phyloP scores from a whole-genome alignment of 2,888 invertebrate species.

The Cheilosia impressa region DNA sequence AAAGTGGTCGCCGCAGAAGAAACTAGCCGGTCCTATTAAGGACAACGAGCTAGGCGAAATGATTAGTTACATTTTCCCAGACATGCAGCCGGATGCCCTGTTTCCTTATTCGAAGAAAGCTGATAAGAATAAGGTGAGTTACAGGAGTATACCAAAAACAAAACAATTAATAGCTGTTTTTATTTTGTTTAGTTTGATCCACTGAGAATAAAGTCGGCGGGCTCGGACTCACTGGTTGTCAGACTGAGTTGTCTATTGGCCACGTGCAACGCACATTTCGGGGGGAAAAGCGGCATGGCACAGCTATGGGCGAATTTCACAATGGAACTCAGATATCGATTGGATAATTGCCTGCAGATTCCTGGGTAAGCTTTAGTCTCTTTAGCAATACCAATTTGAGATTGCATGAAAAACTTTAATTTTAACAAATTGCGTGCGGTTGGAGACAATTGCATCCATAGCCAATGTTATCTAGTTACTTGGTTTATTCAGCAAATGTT shows the following conservation, averaged over 20 bases:
- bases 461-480: too few species aligned
- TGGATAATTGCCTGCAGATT: slow-evolving; percentile 91
- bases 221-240: slow-evolving; percentile 91
- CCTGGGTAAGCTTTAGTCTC: slow-evolving; percentile 90
- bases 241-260: slow-evolving; percentile 90
- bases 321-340: slow-evolving; percentile 94
- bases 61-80: slow-evolving; percentile 93
- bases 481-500: too few species aligned
- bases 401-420: not conserved
- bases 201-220: slow-evolving; percentile 89
- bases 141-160: not conserved
- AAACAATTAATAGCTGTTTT: not conserved
- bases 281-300: slow-evolving; percentile 90
- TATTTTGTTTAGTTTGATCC: slow-evolving; percentile 84
- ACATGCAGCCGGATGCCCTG: slow-evolving; percentile 88
- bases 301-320: slow-evolving; percentile 98
- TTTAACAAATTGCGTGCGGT: too few species aligned
- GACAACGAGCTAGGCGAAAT: slow-evolving; percentile 90
- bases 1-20: slow-evolving; percentile 79
- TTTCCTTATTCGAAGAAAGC: slow-evolving; percentile 85
- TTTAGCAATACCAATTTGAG: not conserved
- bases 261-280: slow-evolving; percentile 89
- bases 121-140: slow-evolving; percentile 84
- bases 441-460: too few species aligned
- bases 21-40: slow-evolving; percentile 90